Evolutionary conservation across 2,888 invertebrate genomes (phyloP).

Genomic region (Stenotaenia linearis): DNA sequence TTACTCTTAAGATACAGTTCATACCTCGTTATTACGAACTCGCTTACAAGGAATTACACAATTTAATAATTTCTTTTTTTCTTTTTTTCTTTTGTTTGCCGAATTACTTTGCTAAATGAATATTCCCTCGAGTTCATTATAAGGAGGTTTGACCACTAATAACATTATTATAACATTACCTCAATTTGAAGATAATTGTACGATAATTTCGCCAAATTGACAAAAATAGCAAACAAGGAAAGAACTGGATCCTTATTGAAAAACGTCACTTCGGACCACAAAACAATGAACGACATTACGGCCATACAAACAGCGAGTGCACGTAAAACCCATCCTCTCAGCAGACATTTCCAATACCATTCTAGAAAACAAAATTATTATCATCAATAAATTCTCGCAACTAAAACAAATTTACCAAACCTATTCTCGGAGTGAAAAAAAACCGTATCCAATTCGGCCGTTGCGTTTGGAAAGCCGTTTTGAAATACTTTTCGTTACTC

Average conservation of each 20-base stretch:
- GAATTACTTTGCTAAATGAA: too few relatives aligned
- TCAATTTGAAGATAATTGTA: constrained; percentile 94
- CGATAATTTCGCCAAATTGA: constrained; percentile 68
- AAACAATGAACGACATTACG: constrained; percentile 77
- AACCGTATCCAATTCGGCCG: constrained; percentile 48
- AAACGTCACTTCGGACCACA: constrained; percentile 99
- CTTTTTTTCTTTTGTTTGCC: too few relatives aligned
- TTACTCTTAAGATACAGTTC: too few relatives aligned
- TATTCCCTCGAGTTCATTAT: too few relatives aligned
- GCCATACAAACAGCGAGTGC: constrained; percentile 65
- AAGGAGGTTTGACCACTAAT: neutral
- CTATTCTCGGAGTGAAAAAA: constrained; percentile 46
- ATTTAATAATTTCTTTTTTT: too few relatives aligned
- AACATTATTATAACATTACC: constrained; percentile 52
- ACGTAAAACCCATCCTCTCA: constrained; percentile 71
- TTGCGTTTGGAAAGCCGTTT: constrained; percentile 64
- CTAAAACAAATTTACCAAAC: too few relatives aligned
- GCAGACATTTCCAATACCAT: constrained; percentile 93
- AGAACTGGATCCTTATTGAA: constrained; percentile 87
- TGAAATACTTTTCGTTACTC: constrained; percentile 56
- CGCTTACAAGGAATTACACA: too few relatives aligned
- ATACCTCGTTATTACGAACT: too few relatives aligned
- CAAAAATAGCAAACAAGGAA: constrained; percentile 92
- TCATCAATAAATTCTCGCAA: too few relatives aligned
- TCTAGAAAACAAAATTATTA: constrained; percentile 58